phyloP scores from a whole-genome alignment of 2,113 vertebrate genomes.

The Brachyistius frenatus region DNA sequence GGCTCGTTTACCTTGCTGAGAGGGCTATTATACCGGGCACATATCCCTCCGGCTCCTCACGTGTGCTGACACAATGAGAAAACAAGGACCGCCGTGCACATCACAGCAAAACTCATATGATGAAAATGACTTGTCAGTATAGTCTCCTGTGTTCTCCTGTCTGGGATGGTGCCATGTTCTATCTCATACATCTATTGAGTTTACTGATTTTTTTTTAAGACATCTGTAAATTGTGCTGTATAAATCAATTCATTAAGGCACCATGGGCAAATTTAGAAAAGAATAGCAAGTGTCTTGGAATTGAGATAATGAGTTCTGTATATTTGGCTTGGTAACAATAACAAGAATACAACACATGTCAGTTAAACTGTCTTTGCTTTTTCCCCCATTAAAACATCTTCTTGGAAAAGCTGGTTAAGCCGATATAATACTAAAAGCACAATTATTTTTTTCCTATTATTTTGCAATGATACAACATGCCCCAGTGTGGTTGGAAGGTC shows the following conservation, averaged over 20 bases:
- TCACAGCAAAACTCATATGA: conserved; percentile 24
- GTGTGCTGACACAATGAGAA: conserved; percentile 46
- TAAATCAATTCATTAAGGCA: neutral
- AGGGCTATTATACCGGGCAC: conserved; percentile 59
- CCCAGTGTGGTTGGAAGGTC: conserved; percentile 24
- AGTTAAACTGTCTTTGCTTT: conserved; percentile 17
- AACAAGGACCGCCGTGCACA: conserved; percentile 23
- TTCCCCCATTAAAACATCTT: neutral
- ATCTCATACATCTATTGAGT: neutral
- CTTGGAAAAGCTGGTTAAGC: neutral
- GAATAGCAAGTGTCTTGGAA: neutral
- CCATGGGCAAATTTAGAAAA: neutral
- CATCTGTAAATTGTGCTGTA: neutral
- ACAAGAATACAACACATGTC: conserved; percentile 16
- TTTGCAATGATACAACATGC: conserved; percentile 7
- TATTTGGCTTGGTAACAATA: conserved; percentile 19
- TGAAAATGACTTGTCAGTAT: conserved; percentile 19
- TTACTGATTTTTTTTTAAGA: neutral
- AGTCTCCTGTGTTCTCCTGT: conserved; percentile 6
- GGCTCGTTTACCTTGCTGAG: conserved; percentile 70
- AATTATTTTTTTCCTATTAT: conserved; percentile 1
- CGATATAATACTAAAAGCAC: conserved; percentile 6
- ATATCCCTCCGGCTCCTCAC: conserved; percentile 55
- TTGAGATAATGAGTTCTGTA: conserved; percentile 14
- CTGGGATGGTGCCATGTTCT: neutral